phyloP scores from a whole-genome alignment of 1,140 invertebrate genomes.

The Pseudomyrmex dendroicus region DNA sequence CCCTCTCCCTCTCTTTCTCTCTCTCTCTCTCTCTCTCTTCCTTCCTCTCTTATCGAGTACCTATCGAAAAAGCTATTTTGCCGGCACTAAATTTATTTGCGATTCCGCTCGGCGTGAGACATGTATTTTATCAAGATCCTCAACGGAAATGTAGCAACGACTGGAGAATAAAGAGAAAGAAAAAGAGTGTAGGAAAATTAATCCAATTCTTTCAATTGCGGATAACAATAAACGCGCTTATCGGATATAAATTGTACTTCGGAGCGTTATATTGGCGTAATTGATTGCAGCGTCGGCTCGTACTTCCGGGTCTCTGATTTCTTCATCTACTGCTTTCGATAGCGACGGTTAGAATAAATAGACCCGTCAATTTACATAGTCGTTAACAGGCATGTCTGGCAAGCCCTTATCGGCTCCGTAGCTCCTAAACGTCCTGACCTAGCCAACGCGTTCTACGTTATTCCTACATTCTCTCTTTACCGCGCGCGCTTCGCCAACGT shows the following conservation, averaged over 20 bases:
- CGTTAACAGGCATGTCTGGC: constrained; percentile 78
- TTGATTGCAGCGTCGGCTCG: constrained; percentile 51
- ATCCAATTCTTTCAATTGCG: background rate
- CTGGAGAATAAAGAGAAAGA: background rate
- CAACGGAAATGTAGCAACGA: background rate
- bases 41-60: constrained; percentile 69
- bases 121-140: constrained; percentile 52
- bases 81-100: constrained; percentile 70
- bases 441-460: constrained; percentile 75
- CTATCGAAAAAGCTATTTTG: constrained; percentile 69
- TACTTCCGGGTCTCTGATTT: constrained; percentile 73
- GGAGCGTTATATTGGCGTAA: constrained; percentile 69
- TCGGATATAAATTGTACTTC: constrained; percentile 41
- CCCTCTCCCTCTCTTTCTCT: background rate
- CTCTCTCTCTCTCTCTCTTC: constrained; percentile 43
- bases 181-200: constrained; percentile 15
- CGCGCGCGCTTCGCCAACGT: constrained; percentile 45
- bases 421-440: constrained; percentile 78
- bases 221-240: background rate
- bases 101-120: constrained; percentile 56
- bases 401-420: constrained; percentile 78
- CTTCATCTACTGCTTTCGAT: constrained; percentile 76
- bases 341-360: constrained; percentile 81
- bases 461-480: constrained; percentile 44
- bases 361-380: constrained; percentile 82